Base-by-base conservation (phyloP, 2,888 invertebrate genomes). In the Hemistola chrysoprasaria region DNA sequence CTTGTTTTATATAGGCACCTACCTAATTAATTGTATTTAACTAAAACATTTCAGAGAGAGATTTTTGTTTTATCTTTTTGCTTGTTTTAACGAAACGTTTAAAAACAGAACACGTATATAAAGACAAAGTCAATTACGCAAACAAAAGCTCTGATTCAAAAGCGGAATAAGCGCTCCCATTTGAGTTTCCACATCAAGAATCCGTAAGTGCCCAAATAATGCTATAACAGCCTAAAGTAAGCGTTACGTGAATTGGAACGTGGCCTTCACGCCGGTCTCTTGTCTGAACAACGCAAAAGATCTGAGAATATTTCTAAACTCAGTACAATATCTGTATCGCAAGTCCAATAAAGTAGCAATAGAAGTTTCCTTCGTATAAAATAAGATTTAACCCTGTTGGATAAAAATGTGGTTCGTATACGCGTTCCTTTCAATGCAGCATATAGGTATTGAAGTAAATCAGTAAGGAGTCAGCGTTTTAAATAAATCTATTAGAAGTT, bases 341-440 rank as follows among this genome's bases (percentile, higher is more conserved):
- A 40, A 34, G 36, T 36, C 39, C 42, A 47, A 54, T 56, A 56
- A 53, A 54, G 47, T 49, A 46, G 49, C 46, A 53, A 48, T 47
- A 44, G 55, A 65, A 67, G 52, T 65, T 65, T 62, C 59, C 51
- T 52, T 50, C 28, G 55, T 59, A 65, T 61, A 63, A 62, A 68
- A 63, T 50, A 55, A 59, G 58, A 57, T 59, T 62, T 56, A 55
- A 49, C 54, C 61, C 50, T 43, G 43, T 47, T 48, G 60, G 59
- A 59, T 61, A 68, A 71, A 71, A 69, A 60, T 59, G 62, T 49
- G 64, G 65, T 58, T 39, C 65, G 58, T 57, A 53, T 22, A n/a
- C n/a, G 28, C 23, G 24, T 32, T 37, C 9, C 24, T 22, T 32
- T 22, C 22, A 7, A 33, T 29, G 25, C 37, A 33, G 32, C 24